Evolutionary conservation across 2,113 vertebrate species (phyloP).

Genomic region (Ptilorrhoa leucosticta): DNA sequence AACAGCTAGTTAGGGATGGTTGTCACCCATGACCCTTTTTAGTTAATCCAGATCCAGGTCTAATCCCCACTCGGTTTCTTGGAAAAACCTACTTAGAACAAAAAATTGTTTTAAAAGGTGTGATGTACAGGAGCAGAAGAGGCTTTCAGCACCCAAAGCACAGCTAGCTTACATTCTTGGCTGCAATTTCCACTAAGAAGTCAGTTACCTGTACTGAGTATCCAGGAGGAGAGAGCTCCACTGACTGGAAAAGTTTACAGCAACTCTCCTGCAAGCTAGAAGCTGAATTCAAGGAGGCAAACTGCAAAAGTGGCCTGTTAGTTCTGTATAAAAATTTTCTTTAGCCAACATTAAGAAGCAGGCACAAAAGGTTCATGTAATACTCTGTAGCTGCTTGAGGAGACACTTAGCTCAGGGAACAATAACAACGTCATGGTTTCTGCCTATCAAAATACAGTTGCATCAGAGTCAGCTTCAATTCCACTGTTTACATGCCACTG

Average conservation of each 20-base stretch:
- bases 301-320: background rate
- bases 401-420: conserved; percentile 9
- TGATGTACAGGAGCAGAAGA: background rate
- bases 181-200: background rate
- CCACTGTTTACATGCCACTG: conserved; percentile 24
- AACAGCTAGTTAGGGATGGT: background rate
- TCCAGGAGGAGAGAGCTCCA: background rate
- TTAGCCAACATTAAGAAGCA: background rate
- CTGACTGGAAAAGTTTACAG: background rate
- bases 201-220: background rate
- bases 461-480: conserved; percentile 10
- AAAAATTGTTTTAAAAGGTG: background rate
- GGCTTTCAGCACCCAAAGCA: background rate
- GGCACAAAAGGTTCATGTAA: background rate
- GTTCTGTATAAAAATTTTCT: background rate
- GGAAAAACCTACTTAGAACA: background rate
- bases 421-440: background rate
- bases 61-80: background rate
- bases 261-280: background rate
- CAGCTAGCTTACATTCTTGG: background rate
- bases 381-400: background rate
- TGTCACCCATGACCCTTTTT: background rate
- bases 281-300: background rate
- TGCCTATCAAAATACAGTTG: conserved; percentile 34
- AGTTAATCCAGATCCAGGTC: background rate